These are phyloP conservation scores for Oscheius sp. DNA, from an alignment of 2,888 invertebrate species.

Conservation along the genomic window DNA sequence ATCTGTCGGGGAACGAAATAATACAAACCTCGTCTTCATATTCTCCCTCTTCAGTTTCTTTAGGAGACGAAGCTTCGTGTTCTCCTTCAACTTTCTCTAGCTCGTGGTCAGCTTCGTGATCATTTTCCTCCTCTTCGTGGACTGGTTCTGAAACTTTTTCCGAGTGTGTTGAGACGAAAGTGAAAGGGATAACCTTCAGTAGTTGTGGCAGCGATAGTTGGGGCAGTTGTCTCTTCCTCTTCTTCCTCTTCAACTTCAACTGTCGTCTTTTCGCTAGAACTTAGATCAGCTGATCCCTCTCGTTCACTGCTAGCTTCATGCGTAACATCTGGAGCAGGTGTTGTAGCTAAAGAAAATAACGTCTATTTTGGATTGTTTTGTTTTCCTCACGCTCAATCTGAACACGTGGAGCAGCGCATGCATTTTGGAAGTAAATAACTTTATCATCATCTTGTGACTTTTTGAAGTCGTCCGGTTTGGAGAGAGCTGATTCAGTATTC, in stretches of 20 bases:
- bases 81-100: slow-evolving; percentile 22
- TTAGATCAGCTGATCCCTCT: background rate
- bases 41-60: slow-evolving; percentile 1
- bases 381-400: slow-evolving; percentile 17
- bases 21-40: slow-evolving; percentile 27
- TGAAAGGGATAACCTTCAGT: too few species aligned
- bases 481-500: slow-evolving; percentile 64
- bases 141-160: slow-evolving; percentile 5
- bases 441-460: slow-evolving; percentile 46
- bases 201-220: too few species aligned
- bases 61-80: background rate
- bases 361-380: too few species aligned
- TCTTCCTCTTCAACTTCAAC: slow-evolving; percentile 5
- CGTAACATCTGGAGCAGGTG: background rate
- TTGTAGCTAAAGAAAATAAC: background rate
- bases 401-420: slow-evolving; percentile 43
- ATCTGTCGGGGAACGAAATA: too few species aligned
- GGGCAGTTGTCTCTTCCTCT: slow-evolving; percentile 11
- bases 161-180: too few species aligned
- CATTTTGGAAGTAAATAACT: slow-evolving; percentile 69
- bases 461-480: slow-evolving; percentile 47
- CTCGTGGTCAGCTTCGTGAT: background rate
- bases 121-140: background rate
- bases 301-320: background rate
- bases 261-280: slow-evolving; percentile 1